Percentiles rank a stretch among this genome's conserved stretches.
These are phyloP conservation scores for Samia ricini DNA, from an alignment of 1,140 invertebrate species.

Conservation along the genomic window DNA sequence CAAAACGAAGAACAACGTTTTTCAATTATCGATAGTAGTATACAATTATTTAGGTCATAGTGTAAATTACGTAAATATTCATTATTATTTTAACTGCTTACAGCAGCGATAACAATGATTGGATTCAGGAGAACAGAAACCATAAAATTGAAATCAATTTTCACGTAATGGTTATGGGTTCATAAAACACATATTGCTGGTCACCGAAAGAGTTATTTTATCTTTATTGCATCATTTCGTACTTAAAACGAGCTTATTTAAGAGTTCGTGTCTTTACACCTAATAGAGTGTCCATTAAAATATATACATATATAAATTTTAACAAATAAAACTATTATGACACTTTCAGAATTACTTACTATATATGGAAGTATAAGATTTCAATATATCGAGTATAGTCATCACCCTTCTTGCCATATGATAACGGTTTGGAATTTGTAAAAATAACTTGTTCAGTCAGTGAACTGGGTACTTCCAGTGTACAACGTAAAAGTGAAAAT, in stretches of 20 bases:
- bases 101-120: constrained; percentile 73
- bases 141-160: constrained; percentile 77
- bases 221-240: constrained; percentile 40
- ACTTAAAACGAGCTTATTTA: constrained; percentile 2
- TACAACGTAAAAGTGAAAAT: constrained; percentile 48
- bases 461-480: constrained; percentile 39
- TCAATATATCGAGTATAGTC: constrained; percentile 66
- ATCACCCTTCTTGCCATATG: constrained; percentile 57
- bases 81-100: constrained; percentile 24
- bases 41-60: constrained; percentile 28
- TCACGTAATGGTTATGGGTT: constrained; percentile 70
- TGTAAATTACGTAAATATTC: constrained; percentile 27
- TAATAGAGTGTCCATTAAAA: not conserved
- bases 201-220: constrained; percentile 54
- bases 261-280: not conserved
- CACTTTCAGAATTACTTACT: constrained; percentile 42
- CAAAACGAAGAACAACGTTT: not conserved
- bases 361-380: constrained; percentile 59
- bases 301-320: constrained; percentile 1
- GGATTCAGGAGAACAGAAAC: constrained; percentile 72
- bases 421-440: constrained; percentile 65
- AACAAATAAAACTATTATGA: constrained; percentile 37
- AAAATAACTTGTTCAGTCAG: constrained; percentile 37
- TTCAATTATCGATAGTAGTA: too few species aligned
- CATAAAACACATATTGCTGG: constrained; percentile 66